Evolutionary conservation across 1,140 invertebrate genomes (phyloP).

Genomic region (Galleria mellonella): DNA sequence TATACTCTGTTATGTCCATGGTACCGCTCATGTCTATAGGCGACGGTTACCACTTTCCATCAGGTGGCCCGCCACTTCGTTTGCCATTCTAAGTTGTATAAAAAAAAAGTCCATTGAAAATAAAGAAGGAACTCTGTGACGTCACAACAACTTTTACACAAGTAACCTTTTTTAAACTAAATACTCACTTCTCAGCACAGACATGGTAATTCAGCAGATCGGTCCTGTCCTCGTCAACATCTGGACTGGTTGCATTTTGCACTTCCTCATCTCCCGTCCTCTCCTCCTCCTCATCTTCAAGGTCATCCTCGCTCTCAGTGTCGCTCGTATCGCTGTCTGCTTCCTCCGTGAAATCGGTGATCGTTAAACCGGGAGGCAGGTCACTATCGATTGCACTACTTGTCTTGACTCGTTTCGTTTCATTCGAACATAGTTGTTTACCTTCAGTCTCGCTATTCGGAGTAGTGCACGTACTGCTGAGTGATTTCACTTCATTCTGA

Average conservation of each 20-base stretch:
- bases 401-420: conserved; percentile 1
- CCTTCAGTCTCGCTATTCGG: neutral
- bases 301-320: conserved; percentile 16
- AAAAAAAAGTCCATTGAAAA: no score
- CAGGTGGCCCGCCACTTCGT: no score
- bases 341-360: conserved; percentile 41
- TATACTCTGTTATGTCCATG: no score
- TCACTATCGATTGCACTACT: conserved; percentile 13
- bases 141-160: no score
- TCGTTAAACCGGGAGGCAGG: conserved; percentile 26
- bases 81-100: no score
- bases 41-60: no score
- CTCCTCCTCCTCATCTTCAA: conserved; percentile 9
- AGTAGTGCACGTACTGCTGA: neutral
- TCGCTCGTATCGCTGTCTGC: conserved; percentile 20
- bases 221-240: conserved; percentile 9
- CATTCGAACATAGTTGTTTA: conserved; percentile 6
- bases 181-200: conserved; percentile 44
- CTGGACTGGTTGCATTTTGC: conserved; percentile 5
- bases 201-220: conserved; percentile 35
- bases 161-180: no score
- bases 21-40: no score
- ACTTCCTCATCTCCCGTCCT: conserved; percentile 9
- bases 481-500: conserved; percentile 21
- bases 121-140: no score